Conservation (phyloP, 2,113 vertebrate species). For the Pontoporia blainvillei region DNA sequence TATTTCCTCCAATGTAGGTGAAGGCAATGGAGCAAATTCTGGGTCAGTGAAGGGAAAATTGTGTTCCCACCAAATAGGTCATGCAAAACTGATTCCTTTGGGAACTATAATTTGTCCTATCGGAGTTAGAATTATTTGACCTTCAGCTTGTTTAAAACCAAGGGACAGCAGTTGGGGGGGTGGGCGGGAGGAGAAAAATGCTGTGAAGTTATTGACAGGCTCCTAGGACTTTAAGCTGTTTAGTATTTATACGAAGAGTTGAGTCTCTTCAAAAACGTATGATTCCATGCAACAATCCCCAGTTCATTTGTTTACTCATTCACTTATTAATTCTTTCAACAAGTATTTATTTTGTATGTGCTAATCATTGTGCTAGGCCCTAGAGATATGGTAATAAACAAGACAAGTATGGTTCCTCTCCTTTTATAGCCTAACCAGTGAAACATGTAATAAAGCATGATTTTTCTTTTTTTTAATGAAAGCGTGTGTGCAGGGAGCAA, state of each 20-base stretch:
- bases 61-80: neutral
- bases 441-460: neutral
- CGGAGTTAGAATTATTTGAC: neutral
- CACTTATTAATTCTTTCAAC: neutral
- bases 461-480: neutral
- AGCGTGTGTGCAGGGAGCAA: neutral
- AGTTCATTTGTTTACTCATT: neutral
- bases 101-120: neutral
- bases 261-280: neutral
- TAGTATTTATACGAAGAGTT: neutral
- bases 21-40: neutral
- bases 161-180: neutral
- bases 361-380: neutral
- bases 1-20: neutral
- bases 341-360: conserved; percentile 4
- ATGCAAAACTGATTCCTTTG: neutral
- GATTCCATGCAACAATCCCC: neutral
- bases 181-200: neutral
- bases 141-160: neutral
- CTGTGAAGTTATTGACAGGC: neutral
- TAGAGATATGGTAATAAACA: neutral
- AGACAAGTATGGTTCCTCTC: neutral
- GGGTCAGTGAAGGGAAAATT: neutral
- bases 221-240: neutral
- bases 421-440: neutral